phyloP scores from a whole-genome alignment of 2,113 vertebrate species.

The Xyliphius kryptos region DNA sequence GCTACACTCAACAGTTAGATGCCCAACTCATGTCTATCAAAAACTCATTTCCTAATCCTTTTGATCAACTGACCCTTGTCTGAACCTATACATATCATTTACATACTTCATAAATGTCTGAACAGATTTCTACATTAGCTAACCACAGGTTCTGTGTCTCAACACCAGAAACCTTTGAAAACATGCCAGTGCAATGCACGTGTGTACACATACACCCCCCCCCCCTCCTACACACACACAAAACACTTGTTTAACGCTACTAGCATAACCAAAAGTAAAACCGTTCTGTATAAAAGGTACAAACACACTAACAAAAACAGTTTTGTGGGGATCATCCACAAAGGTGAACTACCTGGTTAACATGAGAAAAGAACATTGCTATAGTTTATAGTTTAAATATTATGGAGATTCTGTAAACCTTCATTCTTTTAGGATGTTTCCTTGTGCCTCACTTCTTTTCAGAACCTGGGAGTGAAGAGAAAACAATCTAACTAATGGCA shows the following conservation, averaged over 20 bases:
- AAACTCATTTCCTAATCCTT: background rate
- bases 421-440: background rate
- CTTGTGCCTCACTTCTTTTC: background rate
- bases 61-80: background rate
- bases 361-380: background rate
- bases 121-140: background rate
- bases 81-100: background rate
- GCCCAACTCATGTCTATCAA: too few relatives aligned
- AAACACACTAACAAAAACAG: background rate
- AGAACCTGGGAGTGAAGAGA: constrained; percentile 1
- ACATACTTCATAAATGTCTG: background rate
- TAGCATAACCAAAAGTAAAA: background rate
- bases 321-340: background rate
- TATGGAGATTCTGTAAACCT: background rate
- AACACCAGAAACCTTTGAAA: background rate
- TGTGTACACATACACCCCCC: too few relatives aligned
- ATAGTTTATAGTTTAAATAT: background rate
- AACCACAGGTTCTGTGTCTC: background rate
- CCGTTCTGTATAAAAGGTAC: background rate
- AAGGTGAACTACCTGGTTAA: background rate
- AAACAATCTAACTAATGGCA: constrained; percentile 5
- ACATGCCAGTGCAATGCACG: background rate
- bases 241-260: background rate
- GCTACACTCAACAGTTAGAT: too few relatives aligned
- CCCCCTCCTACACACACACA: too few relatives aligned